Evolutionary conservation across 1,140 invertebrate genomes (phyloP).

Genomic region (Drosophila sproati): DNA sequence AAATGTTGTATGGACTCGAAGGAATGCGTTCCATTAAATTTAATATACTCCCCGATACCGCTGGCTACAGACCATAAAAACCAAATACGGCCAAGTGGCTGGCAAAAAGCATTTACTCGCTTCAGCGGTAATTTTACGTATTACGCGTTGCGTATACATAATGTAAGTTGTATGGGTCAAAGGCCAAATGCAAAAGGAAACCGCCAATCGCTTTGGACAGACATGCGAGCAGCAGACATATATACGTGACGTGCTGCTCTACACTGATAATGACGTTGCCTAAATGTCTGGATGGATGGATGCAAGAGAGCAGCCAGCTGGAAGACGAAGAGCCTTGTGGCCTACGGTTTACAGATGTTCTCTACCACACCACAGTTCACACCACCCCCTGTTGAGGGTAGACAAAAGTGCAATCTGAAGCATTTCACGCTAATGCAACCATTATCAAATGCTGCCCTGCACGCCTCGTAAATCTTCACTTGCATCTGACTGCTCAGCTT

Average conservation of each 20-base stretch:
- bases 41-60: slow-evolving; percentile 36
- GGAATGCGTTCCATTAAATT: slow-evolving; percentile 39
- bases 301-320: neutral
- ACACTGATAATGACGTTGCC: slow-evolving; percentile 75
- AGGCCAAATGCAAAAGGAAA: slow-evolving; percentile 57
- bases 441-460: slow-evolving; percentile 68
- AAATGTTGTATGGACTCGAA: slow-evolving; percentile 35
- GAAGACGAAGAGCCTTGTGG: slow-evolving; percentile 38
- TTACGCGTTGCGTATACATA: slow-evolving; percentile 32
- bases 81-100: slow-evolving; percentile 46
- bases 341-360: slow-evolving; percentile 52
- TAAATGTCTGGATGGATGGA: slow-evolving; percentile 7
- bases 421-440: slow-evolving; percentile 75
- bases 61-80: slow-evolving; percentile 37
- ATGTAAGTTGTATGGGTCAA: slow-evolving; percentile 45
- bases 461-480: slow-evolving; percentile 76
- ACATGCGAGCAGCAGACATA: slow-evolving; percentile 57
- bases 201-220: slow-evolving; percentile 46
- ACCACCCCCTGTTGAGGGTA: slow-evolving; percentile 5
- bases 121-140: slow-evolving; percentile 34
- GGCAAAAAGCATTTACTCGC: slow-evolving; percentile 46
- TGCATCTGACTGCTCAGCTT: slow-evolving; percentile 65
- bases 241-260: slow-evolving; percentile 69
- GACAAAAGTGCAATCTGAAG: slow-evolving; percentile 72
- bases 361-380: slow-evolving; percentile 11